Percentiles rank a stretch among this genome's conserved stretches.
Conservation (phyloP, 2,113 vertebrate genomes). For the Falcunculus frontatus region DNA sequence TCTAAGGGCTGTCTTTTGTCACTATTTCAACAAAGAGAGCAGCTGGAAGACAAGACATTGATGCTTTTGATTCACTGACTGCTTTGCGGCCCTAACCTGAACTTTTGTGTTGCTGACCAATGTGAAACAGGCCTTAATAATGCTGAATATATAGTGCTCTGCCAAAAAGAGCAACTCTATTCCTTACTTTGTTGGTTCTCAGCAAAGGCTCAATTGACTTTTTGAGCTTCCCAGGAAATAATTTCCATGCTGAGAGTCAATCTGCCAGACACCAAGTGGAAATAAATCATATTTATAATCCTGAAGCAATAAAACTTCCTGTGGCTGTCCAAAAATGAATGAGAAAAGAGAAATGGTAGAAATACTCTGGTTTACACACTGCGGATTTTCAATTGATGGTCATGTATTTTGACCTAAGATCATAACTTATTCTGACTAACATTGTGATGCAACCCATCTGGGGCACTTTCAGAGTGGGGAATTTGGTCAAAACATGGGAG, state of each 20-base stretch:
- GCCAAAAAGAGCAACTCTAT: not conserved
- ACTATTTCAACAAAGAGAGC: accelerated
- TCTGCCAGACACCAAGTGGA: not conserved
- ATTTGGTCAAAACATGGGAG: not conserved
- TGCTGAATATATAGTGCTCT: not conserved
- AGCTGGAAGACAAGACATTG: not conserved
- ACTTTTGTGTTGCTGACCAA: not conserved
- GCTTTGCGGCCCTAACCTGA: not conserved
- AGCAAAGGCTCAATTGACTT: not conserved
- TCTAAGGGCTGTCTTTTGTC: not conserved
- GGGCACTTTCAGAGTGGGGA: accelerated
- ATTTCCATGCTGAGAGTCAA: not conserved
- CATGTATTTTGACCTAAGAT: not conserved
- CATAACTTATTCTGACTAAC: not conserved
- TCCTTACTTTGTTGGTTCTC: not conserved
- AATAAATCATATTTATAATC: not conserved
- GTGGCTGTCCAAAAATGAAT: not conserved
- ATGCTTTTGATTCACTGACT: not conserved
- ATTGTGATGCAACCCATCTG: not conserved
- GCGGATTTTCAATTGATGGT: not conserved
- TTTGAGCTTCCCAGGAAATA: not conserved
- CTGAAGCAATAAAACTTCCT: not conserved
- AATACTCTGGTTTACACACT: not conserved
- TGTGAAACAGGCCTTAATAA: not conserved
- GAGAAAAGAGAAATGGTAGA: not conserved